Percentiles rank a stretch among this genome's conserved stretches.
Conservation (phyloP, 1,140 invertebrate species). For the Lepidurus packardi region DNA sequence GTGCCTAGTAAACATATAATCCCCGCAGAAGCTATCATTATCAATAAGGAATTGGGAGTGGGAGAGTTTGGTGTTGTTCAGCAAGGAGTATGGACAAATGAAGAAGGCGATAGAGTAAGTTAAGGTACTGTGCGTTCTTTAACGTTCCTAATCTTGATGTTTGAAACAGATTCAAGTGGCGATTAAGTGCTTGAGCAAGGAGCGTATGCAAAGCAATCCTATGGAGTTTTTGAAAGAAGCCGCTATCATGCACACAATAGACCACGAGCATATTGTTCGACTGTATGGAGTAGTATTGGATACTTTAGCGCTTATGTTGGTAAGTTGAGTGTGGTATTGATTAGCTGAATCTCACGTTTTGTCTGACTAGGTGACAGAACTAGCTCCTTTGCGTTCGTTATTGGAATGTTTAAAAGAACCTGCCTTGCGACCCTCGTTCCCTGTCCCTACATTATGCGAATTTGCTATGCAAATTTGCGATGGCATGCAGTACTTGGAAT, state of each 20-base stretch:
- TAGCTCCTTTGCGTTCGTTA: constrained; percentile 88
- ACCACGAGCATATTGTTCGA: constrained; percentile 92
- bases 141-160: background rate
- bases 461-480: constrained; percentile 92
- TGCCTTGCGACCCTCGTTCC: constrained; percentile 76
- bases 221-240: constrained; percentile 97
- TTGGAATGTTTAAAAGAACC: constrained; percentile 93
- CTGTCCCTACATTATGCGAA: constrained; percentile 78
- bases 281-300: constrained; percentile 96
- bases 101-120: constrained; percentile 75
- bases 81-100: constrained; percentile 95
- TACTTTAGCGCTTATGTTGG: constrained; percentile 89
- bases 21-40: constrained; percentile 81
- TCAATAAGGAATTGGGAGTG: constrained; percentile 89
- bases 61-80: constrained; percentile 97
- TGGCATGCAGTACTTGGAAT: constrained; percentile 92
- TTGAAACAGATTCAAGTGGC: constrained; percentile 82
- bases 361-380: constrained; percentile 71
- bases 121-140: background rate
- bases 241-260: constrained; percentile 94
- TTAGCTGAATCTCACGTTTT: background rate
- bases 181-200: constrained; percentile 89
- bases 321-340: constrained; percentile 42
- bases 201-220: constrained; percentile 90
- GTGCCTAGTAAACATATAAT: constrained; percentile 92